Conservation (phyloP, 2,888 invertebrate species). For the Tortricodes alternella region DNA sequence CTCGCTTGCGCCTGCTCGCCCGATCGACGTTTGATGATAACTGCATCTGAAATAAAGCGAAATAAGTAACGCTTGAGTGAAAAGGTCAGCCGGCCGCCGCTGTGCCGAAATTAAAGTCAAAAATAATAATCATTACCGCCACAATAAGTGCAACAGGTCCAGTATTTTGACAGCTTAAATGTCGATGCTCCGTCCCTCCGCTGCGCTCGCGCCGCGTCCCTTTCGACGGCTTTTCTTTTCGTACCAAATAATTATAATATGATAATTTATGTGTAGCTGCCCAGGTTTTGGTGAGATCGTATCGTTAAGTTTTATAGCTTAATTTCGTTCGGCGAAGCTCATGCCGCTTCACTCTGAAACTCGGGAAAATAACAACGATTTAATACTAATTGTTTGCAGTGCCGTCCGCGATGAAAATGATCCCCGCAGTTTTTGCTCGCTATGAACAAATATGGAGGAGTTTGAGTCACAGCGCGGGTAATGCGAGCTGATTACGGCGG, state of each 20-base stretch:
- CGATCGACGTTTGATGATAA: conserved; percentile 73
- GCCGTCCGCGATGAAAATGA: conserved; percentile 40
- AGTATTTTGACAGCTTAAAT: conserved; percentile 66
- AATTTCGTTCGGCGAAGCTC: conserved; percentile 57
- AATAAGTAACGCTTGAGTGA: conserved; percentile 66
- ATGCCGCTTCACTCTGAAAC: conserved; percentile 34
- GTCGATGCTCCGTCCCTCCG: conserved; percentile 47
- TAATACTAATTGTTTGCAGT: conserved; percentile 52
- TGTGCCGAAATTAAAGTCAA: conserved; percentile 68
- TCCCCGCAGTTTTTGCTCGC: conserved; percentile 41
- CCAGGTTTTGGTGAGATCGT: conserved; percentile 49
- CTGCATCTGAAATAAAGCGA: conserved; percentile 61
- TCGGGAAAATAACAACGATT: conserved; percentile 36
- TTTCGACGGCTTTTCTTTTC: conserved; percentile 49
- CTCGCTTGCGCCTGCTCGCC: conserved; percentile 60
- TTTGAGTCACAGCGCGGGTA: conserved; percentile 35
- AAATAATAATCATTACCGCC: conserved; percentile 70
- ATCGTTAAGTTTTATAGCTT: conserved; percentile 69
- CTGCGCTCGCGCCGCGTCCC: conserved; percentile 38
- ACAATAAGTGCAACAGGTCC: conserved; percentile 57
- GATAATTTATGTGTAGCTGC: conserved; percentile 55
- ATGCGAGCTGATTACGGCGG: conserved; percentile 37
- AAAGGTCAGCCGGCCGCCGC: conserved; percentile 71
- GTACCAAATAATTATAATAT: conserved; percentile 52
- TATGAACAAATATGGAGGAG: conserved; percentile 42